phyloP scores from a whole-genome alignment of 2,888 invertebrate genomes.

The Allophyes oxyacanthae region DNA sequence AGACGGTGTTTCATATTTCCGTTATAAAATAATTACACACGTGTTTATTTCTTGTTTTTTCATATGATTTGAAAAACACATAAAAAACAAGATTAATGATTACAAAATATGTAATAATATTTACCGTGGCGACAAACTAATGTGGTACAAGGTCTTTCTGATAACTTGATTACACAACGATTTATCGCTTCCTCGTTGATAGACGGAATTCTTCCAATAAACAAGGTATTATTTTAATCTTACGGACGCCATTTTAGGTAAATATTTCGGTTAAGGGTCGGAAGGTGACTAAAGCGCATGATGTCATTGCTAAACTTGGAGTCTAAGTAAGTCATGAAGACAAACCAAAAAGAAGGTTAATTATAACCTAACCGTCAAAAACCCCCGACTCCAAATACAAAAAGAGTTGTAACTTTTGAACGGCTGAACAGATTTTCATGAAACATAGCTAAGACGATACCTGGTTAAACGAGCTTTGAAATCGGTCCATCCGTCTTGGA shows the following conservation, averaged over 20 bases:
- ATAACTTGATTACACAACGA: conserved; percentile 39
- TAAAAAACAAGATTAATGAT: conserved; percentile 3
- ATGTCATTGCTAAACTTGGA: conserved; percentile 1
- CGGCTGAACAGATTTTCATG: too few relatives aligned
- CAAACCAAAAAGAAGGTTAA: too few relatives aligned
- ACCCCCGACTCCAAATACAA: too few relatives aligned
- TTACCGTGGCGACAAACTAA: conserved; percentile 35
- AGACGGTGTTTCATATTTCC: too few relatives aligned
- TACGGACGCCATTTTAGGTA: not conserved
- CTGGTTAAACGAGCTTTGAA: too few relatives aligned
- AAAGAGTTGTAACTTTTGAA: too few relatives aligned
- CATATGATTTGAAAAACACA: not conserved
- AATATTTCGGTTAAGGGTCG: conserved; percentile 3
- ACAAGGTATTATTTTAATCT: conserved; percentile 19
- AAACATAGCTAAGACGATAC: too few relatives aligned
- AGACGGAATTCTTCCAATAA: conserved; percentile 32
- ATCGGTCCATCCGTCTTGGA: too few relatives aligned
- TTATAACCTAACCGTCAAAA: too few relatives aligned
- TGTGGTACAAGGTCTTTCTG: conserved; percentile 46
- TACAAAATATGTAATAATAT: conserved; percentile 16
- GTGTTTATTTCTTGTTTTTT: not conserved
- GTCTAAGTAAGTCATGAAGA: not conserved
- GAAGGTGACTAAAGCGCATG: not conserved
- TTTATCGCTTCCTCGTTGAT: conserved; percentile 48
- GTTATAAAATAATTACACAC: too few relatives aligned